Percentiles rank a stretch among this genome's conserved stretches.
Conservation (phyloP, 2,113 vertebrate genomes). For the Pelobates fuscus region DNA sequence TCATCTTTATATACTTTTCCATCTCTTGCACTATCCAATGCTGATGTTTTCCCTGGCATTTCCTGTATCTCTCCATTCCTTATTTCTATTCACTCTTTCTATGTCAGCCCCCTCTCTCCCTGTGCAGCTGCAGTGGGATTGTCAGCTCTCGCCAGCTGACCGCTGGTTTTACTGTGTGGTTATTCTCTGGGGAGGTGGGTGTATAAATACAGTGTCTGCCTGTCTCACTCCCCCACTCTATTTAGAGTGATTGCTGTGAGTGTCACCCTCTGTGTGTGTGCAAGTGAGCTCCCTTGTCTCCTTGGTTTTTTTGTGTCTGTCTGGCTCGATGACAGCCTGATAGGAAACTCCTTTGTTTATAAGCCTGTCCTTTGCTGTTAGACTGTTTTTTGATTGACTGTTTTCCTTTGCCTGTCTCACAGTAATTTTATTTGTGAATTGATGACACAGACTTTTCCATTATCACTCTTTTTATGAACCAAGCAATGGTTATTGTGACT, state of each 20-base stretch:
- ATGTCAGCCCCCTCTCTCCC: background rate
- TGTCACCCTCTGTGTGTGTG: slow-evolving; percentile 4
- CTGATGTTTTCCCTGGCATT: no score
- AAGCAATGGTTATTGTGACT: no score
- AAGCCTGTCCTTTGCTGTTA: background rate
- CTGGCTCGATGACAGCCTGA: slow-evolving; percentile 20
- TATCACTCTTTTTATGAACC: no score
- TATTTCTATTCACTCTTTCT: background rate
- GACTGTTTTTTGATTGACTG: background rate
- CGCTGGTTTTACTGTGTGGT: background rate
- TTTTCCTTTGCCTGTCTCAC: background rate
- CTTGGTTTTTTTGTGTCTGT: background rate
- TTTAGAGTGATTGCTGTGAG: background rate
- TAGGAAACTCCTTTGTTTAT: background rate
- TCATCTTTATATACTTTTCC: no score
- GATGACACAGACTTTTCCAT: no score
- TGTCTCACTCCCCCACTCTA: slow-evolving; percentile 7
- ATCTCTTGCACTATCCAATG: no score
- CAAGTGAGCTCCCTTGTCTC: background rate
- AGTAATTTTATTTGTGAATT: slow-evolving; percentile 13
- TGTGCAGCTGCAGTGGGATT: background rate
- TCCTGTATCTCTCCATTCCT: background rate
- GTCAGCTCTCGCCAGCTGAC: background rate
- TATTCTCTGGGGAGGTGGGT: background rate
- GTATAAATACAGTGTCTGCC: background rate